These are phyloP conservation scores for Teleogryllus occipitalis DNA, from an alignment of 1,140 invertebrate genomes.

Conservation along the genomic window DNA sequence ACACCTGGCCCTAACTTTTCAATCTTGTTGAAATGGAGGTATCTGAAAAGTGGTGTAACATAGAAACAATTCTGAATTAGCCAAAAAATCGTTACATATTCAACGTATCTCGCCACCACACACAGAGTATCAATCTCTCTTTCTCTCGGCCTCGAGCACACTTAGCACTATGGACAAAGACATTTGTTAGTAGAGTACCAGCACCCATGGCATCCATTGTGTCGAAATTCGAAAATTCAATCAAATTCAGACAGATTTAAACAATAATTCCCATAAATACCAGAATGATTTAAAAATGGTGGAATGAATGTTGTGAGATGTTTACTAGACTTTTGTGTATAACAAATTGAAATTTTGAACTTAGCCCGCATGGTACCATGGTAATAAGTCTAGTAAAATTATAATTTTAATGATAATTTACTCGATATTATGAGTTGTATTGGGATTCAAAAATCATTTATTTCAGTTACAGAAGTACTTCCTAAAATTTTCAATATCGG, in stretches of 20 bases:
- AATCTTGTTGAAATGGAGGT: constrained; percentile 42
- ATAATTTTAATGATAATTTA: too few species aligned
- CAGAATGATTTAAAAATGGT: too few species aligned
- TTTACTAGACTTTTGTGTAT: too few species aligned
- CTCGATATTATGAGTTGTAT: too few species aligned
- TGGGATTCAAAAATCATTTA: too few species aligned
- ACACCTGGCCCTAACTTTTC: constrained; percentile 35
- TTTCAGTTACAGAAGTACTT: too few species aligned
- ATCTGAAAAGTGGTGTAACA: constrained; percentile 31
- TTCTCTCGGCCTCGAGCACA: neutral
- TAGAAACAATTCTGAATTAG: constrained; percentile 13
- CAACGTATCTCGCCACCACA: neutral
- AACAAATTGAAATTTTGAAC: too few species aligned
- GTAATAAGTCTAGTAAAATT: too few species aligned
- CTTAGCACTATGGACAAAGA: neutral
- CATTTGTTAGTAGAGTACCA: neutral
- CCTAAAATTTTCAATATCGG: too few species aligned
- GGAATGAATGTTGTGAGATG: too few species aligned
- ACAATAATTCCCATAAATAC: too few species aligned
- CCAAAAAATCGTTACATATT: neutral
- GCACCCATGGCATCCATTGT: neutral
- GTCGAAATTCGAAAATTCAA: neutral
- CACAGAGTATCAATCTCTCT: neutral
- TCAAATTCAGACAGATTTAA: neutral
- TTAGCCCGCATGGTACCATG: too few species aligned